Percentiles rank a stretch among this genome's conserved stretches.
These are phyloP conservation scores for Campopleginae sp. DNA, from an alignment of 2,888 invertebrate species.

Conservation along the genomic window DNA sequence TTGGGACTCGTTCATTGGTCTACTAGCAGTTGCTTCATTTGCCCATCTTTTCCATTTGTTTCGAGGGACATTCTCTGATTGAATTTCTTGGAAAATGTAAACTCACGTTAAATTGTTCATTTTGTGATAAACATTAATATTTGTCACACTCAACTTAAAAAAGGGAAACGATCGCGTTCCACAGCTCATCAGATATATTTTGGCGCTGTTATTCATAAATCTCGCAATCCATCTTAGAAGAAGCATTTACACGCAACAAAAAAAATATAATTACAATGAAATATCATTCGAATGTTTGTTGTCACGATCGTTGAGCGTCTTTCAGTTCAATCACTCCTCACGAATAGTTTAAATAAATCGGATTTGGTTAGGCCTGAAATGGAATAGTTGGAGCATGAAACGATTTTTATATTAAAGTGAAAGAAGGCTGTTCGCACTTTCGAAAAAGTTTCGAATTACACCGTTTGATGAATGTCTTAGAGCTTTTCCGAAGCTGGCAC, in stretches of 20 bases:
- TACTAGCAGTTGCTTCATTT: too few relatives aligned
- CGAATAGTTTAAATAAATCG: neutral
- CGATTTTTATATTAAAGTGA: neutral
- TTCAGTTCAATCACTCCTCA: neutral
- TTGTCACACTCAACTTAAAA: too few relatives aligned
- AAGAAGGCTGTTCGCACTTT: slow-evolving; percentile 5
- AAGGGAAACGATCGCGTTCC: too few relatives aligned
- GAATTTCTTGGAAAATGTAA: too few relatives aligned
- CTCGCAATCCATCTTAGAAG: neutral
- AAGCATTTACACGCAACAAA: neutral
- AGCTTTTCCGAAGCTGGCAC: slow-evolving; percentile 79
- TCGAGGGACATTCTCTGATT: too few relatives aligned
- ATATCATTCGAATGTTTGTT: neutral
- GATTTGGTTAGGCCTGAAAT: neutral
- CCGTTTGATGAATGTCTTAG: slow-evolving; percentile 58
- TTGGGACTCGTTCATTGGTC: too few relatives aligned
- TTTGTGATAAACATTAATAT: too few relatives aligned
- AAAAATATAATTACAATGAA: neutral
- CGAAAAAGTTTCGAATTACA: neutral
- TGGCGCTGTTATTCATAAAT: neutral
- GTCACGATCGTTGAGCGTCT: neutral
- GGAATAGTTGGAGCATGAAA: neutral
- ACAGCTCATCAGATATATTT: too few relatives aligned
- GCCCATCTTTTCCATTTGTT: too few relatives aligned
- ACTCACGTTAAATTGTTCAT: too few relatives aligned